These are phyloP conservation scores for Perca schrenkii DNA, from an alignment of 2,113 vertebrate genomes.

Conservation along the genomic window DNA sequence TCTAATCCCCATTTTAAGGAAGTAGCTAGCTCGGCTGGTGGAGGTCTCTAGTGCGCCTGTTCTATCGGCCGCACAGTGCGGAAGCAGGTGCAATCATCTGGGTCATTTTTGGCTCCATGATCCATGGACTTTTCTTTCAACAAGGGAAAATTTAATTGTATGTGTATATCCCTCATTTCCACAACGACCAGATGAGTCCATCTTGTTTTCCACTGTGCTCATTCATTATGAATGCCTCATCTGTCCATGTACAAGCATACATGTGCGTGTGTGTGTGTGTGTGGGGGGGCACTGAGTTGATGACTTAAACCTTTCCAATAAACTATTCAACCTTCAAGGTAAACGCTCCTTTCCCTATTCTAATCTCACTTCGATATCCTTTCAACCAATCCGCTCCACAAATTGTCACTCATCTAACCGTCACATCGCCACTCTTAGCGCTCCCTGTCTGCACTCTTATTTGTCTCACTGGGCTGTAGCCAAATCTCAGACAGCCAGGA, in stretches of 20 bases:
- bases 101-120: too few relatives aligned
- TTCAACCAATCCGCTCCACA: constrained; percentile 4
- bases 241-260: constrained; percentile 32
- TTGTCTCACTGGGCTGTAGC: constrained; percentile 22
- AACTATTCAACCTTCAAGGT: not conserved
- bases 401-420: constrained; percentile 12
- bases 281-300: not conserved
- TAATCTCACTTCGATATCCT: constrained; percentile 13
- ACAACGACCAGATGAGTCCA: constrained; percentile 11
- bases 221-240: constrained; percentile 39
- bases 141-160: not conserved
- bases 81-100: too few relatives aligned
- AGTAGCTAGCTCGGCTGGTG: too few relatives aligned
- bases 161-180: not conserved
- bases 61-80: too few relatives aligned
- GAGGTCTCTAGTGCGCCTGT: too few relatives aligned
- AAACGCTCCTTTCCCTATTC: not conserved
- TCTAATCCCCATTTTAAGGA: too few relatives aligned
- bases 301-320: constrained; percentile 17
- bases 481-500: constrained; percentile 38
- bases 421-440: not conserved
- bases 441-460: constrained; percentile 24
- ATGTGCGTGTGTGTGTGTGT: not conserved
- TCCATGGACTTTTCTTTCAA: not conserved
- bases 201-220: constrained; percentile 38